Conservation (phyloP, 1,140 invertebrate species). For the Drosophila kikkawai region DNA sequence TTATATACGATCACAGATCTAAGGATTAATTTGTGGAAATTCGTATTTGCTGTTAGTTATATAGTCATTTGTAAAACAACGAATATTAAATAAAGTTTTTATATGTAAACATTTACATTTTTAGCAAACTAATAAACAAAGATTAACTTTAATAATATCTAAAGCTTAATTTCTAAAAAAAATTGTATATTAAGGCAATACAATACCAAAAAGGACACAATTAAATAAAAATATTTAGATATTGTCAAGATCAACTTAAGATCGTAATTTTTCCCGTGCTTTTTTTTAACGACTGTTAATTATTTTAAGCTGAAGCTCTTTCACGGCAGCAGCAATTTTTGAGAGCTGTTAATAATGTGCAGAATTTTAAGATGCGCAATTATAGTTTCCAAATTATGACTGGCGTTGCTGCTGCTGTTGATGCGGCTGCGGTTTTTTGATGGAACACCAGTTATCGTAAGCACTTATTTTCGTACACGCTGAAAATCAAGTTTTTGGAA, state of each 20-base stretch:
- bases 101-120: no score
- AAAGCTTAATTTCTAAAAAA: background rate
- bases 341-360: slow-evolving; percentile 45
- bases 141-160: background rate
- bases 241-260: background rate
- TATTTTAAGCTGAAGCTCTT: slow-evolving; percentile 9
- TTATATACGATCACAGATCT: no score
- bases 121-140: no score
- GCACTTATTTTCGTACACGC: slow-evolving; percentile 74
- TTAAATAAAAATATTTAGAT: background rate
- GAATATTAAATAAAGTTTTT: no score
- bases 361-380: slow-evolving; percentile 69
- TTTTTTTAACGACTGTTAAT: slow-evolving; percentile 31
- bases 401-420: slow-evolving; percentile 23
- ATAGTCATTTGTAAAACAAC: no score
- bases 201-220: background rate
- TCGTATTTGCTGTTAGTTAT: no score
- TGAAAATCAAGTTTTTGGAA: slow-evolving; percentile 73
- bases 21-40: no score
- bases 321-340: background rate
- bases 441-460: slow-evolving; percentile 70
- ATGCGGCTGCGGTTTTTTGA: slow-evolving; percentile 34
- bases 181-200: background rate
- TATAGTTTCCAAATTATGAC: slow-evolving; percentile 61
- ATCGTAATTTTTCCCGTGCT: background rate